A percentile compares a stretch with the other conserved stretches of the same genome.
Conservation (phyloP, 2,888 invertebrate species). For the Ophion ellenae region DNA sequence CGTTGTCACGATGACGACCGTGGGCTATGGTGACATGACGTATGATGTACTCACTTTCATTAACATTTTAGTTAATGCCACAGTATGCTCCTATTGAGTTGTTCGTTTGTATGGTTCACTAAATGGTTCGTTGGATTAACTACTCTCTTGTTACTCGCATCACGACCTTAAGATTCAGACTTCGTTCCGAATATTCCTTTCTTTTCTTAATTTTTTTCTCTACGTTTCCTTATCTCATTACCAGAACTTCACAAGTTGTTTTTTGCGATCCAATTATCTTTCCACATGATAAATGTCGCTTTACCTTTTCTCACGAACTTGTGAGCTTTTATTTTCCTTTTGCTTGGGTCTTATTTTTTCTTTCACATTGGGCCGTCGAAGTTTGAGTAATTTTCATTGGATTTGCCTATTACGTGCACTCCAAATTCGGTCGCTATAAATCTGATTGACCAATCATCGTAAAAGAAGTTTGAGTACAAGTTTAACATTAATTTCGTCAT, state of each 20-base stretch:
- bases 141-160: constrained; percentile 68
- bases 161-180: constrained; percentile 68
- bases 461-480: constrained; percentile 47
- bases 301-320: background rate
- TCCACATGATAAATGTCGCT: constrained; percentile 23
- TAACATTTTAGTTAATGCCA: constrained; percentile 84
- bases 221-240: constrained; percentile 2
- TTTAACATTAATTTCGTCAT: constrained; percentile 31
- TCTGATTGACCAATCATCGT: constrained; percentile 48
- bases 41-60: constrained; percentile 88
- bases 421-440: constrained; percentile 54
- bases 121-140: constrained; percentile 72
- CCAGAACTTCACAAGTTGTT: constrained; percentile 3
- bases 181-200: constrained; percentile 63
- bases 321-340: constrained; percentile 7
- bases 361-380: background rate
- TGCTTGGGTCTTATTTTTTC: background rate
- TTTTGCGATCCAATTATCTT: constrained; percentile 24
- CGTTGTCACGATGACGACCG: constrained; percentile 99
- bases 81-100: constrained; percentile 78
- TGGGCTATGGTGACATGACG: constrained; percentile 99
- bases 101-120: constrained; percentile 75
- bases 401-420: constrained; percentile 14
- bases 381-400: constrained; percentile 8
- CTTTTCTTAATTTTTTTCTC: constrained; percentile 30